phyloP scores from a whole-genome alignment of 2,888 invertebrate genomes.

The Thera obeliscata region DNA sequence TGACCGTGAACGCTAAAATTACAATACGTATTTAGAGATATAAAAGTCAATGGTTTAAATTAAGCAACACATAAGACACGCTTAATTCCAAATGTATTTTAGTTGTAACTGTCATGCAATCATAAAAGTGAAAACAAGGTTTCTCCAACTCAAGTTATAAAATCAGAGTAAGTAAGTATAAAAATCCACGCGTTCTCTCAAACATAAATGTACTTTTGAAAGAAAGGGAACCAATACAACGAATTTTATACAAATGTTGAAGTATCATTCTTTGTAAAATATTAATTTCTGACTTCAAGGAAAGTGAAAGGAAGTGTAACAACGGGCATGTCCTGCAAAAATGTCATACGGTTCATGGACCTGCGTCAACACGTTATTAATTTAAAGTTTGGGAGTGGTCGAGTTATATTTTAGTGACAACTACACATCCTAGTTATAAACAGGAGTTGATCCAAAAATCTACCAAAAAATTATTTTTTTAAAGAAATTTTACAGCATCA shows the following conservation, averaged over 20 bases:
- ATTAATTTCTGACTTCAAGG: slow-evolving; percentile 16
- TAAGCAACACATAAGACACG: slow-evolving; percentile 49
- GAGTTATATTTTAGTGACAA: too few relatives aligned
- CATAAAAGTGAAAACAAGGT: slow-evolving; percentile 76
- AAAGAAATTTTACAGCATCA: too few relatives aligned
- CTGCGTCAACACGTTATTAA: neutral
- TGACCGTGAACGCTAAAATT: slow-evolving; percentile 32
- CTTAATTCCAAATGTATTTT: slow-evolving; percentile 58
- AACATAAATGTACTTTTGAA: slow-evolving; percentile 17
- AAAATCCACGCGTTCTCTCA: slow-evolving; percentile 5
- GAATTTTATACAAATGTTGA: neutral
- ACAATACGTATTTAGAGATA: slow-evolving; percentile 25
- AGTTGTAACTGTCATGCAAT: slow-evolving; percentile 70
- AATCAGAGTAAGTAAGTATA: slow-evolving; percentile 6
- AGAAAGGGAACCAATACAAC: slow-evolving; percentile 7
- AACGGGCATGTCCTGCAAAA: slow-evolving; percentile 6
- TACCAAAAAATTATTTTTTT: too few relatives aligned
- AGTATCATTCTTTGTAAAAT: slow-evolving; percentile 4
- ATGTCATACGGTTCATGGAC: slow-evolving; percentile 23
- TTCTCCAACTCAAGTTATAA: slow-evolving; percentile 49
- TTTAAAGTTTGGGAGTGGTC: slow-evolving; percentile 2
- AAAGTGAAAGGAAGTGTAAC: slow-evolving; percentile 22
- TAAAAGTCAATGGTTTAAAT: slow-evolving; percentile 29
- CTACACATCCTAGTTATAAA: neutral
- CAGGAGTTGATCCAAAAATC: neutral